Base-by-base conservation (phyloP, 2,113 vertebrate species). In the Alethe castanea region DNA sequence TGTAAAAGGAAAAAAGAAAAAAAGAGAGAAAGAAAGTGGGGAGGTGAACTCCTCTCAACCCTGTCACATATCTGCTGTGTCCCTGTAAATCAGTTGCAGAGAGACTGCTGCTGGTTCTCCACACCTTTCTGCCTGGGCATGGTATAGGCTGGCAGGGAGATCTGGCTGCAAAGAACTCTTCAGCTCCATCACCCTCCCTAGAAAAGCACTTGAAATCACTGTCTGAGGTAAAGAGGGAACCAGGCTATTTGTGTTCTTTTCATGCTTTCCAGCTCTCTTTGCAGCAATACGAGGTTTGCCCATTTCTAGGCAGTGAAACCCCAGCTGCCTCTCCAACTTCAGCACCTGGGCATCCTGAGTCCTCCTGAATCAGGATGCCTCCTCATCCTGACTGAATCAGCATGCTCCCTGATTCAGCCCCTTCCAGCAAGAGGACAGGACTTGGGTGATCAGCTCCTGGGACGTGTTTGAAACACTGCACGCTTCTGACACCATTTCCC, bases 31-130 rank as follows among this genome's bases (percentile, higher is more conserved):
- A n/a, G 26, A 74, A 69, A 82, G 66, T 0, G 0, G 50, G 19
- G 96, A 95, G 94, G 48, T 98, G 98, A 98, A 98, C 98, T 98
- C 96, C 96, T 81, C 65, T 56, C 97, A 98, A 98, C 98, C 98
- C 45, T 84, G 94, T 97, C 97, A 89, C 95, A 74, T 96, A 97
- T 97, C 90, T 91, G 93, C 94, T 96, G 70, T 96, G 95, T 97
- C 96, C 89, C 88, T 88, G 94, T 90, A 97, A 98, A 98, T 98
- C 93, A 95, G 93, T 96, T 97, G 91, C 97, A 97, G 97, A 96
- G 92, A 82, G 88, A 78, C 94, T 90, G 83, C 92, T 97, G 89
- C 81, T 20, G 65, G 91, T 76, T 97, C 76, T 88, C 92, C 95
- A 64, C 0, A 0, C 29, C 50, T 31, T 84, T 80, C 36, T 84